Conservation (phyloP, 2,113 vertebrate genomes). For the Leptobrachium ailaonicum region DNA sequence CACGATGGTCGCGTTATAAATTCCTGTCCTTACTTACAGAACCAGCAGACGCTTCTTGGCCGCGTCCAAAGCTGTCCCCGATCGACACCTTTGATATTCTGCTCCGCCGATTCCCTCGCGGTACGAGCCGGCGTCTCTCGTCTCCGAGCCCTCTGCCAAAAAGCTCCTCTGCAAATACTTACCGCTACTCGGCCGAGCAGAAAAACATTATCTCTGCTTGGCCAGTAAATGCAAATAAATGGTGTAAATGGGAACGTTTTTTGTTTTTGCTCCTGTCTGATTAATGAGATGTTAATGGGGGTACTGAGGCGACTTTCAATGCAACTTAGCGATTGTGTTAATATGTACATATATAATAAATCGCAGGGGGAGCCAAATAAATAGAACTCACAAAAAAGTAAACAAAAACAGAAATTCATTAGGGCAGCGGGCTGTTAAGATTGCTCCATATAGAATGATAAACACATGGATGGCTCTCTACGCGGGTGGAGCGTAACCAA, state of each 20-base stretch:
- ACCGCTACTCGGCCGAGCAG: constrained; percentile 37
- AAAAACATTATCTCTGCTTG: constrained; percentile 48
- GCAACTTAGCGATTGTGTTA: constrained; percentile 44
- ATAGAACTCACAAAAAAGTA: constrained; percentile 37
- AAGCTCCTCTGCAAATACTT: constrained; percentile 29
- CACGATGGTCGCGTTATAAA: not conserved
- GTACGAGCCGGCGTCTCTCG: constrained; percentile 1
- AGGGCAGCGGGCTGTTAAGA: constrained; percentile 31
- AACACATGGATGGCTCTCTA: constrained; percentile 30
- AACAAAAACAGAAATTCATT: constrained; percentile 26
- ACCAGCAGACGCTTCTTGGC: not conserved
- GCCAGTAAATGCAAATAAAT: constrained; percentile 49
- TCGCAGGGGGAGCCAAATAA: constrained; percentile 42
- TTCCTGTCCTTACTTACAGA: not conserved
- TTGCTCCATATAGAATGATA: constrained; percentile 40
- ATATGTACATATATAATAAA: constrained; percentile 51
- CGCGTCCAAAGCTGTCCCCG: not conserved
- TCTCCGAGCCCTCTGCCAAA: constrained; percentile 9
- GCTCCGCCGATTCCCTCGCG: constrained; percentile 4
- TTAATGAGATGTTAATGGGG: constrained; percentile 50
- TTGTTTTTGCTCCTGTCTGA: constrained; percentile 49
- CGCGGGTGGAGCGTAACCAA: not conserved
- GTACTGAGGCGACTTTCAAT: constrained; percentile 42
- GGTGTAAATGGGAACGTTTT: constrained; percentile 48
- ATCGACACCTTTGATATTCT: constrained; percentile 8